Conservation (phyloP, 2,888 invertebrate genomes). For the Hypercompe scribonia region DNA sequence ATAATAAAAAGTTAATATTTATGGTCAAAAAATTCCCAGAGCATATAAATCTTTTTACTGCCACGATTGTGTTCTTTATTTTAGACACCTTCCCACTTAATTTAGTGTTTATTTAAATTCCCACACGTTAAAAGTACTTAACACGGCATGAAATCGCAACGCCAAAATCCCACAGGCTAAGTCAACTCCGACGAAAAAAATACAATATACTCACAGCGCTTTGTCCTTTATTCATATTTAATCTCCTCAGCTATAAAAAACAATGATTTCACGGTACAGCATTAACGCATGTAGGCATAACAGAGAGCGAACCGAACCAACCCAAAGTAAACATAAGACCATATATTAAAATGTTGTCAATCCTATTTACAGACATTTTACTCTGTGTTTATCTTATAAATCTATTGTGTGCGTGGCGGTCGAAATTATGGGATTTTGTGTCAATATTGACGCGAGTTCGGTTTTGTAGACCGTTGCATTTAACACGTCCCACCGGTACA, state of each 20-base stretch:
- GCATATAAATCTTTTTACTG: neutral
- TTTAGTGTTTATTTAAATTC: slow-evolving; percentile 54
- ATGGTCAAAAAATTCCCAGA: neutral
- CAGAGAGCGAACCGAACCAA: slow-evolving; percentile 78
- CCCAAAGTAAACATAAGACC: slow-evolving; percentile 81
- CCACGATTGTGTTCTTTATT: neutral
- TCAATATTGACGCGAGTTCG: slow-evolving; percentile 82
- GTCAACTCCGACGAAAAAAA: slow-evolving; percentile 71
- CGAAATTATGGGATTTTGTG: slow-evolving; percentile 84
- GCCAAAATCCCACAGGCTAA: slow-evolving; percentile 76
- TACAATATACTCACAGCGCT: slow-evolving; percentile 75
- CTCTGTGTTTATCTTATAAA: slow-evolving; percentile 86
- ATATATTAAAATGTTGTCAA: slow-evolving; percentile 87
- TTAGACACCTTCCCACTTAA: neutral
- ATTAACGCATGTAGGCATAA: slow-evolving; percentile 86
- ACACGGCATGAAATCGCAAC: slow-evolving; percentile 65
- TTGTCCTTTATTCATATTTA: slow-evolving; percentile 85
- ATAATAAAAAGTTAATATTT: neutral
- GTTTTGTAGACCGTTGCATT: slow-evolving; percentile 80
- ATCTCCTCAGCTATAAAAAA: slow-evolving; percentile 83
- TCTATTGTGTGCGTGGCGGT: slow-evolving; percentile 85
- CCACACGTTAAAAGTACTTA: slow-evolving; percentile 68
- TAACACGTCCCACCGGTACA: slow-evolving; percentile 81
- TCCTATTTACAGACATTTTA: slow-evolving; percentile 86
- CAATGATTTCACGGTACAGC: slow-evolving; percentile 86